Evolutionary conservation across 1,140 invertebrate genomes (phyloP).

Genomic region (Ips typographus): DNA sequence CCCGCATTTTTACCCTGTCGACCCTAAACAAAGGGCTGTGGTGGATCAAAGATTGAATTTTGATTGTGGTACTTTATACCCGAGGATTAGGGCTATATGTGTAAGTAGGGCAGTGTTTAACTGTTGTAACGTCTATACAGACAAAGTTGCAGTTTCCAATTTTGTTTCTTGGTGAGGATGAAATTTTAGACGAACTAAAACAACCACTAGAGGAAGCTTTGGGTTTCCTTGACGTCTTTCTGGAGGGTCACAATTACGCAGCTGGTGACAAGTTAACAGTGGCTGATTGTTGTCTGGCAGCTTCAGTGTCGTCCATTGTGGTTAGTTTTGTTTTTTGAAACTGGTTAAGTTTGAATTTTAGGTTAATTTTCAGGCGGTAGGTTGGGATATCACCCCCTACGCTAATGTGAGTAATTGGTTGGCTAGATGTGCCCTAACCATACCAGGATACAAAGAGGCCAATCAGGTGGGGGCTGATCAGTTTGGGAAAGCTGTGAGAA

Average conservation of each 20-base stretch:
- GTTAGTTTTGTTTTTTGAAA: constrained; percentile 50
- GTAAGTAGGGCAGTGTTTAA: constrained; percentile 50
- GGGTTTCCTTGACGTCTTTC: constrained; percentile 59
- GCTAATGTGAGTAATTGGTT: constrained; percentile 67
- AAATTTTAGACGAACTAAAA: constrained; percentile 59
- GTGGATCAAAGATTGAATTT: constrained; percentile 76
- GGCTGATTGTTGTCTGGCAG: constrained; percentile 62
- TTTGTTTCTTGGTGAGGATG: constrained; percentile 58
- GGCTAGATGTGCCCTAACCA: constrained; percentile 55
- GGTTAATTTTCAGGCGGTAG: constrained; percentile 58
- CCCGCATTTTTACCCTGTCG: constrained; percentile 68
- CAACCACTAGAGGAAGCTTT: constrained; percentile 60
- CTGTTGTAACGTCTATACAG: neutral
- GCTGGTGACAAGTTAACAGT: constrained; percentile 63
- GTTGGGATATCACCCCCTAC: constrained; percentile 65
- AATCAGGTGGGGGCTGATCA: constrained; percentile 58
- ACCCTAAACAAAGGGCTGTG: constrained; percentile 65
- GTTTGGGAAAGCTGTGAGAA: constrained; percentile 57
- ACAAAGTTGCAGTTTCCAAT: constrained; percentile 59
- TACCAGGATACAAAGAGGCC: constrained; percentile 56
- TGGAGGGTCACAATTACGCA: constrained; percentile 60
- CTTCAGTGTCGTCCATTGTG: constrained; percentile 58
- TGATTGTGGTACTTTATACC: constrained; percentile 69
- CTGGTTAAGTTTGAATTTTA: neutral
- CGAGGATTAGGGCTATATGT: constrained; percentile 61